Base-by-base conservation (phyloP, 2,797 vertebrate species). In the Salmo trutta region DNA sequence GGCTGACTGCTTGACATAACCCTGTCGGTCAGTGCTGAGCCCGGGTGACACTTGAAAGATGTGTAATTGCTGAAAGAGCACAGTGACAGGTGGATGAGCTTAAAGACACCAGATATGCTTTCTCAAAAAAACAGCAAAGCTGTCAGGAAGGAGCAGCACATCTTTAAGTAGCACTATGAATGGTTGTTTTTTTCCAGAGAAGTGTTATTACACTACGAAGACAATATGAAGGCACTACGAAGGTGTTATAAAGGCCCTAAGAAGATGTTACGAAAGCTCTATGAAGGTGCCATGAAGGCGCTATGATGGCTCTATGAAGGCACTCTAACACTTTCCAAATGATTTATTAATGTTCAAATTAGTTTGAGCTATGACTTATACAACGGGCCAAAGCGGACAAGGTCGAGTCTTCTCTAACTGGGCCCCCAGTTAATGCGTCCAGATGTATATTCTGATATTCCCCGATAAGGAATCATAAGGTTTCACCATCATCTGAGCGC, bases 1-100 rank as follows among this genome's bases (percentile, higher is more conserved):
- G 93, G 91, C 93, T 94, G 89, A 94, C 91, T 94, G 92, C 91
- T 91, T 89, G 91, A 94, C 93, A 92, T 93, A 94, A 92, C 91
- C 92, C 93, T 71, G 21, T 51, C 70, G 47, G 70, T 71, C 51
- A 91, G 90, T 41, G 29, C 31, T 91, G 85, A 90, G 92, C 88
- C 88, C 6, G 89, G 92, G 91, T 93, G 94, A 94, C 94, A 93
- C 91, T 92, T 95, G 94, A 95, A 93, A 94, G 92, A 93, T 92
- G 90, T 91, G 92, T 94, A 95, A 95, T 95, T 94, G 94, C 92
- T 90, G 85, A 83, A 90, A 91, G 91, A 91, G 89, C 85, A 87
- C 88, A 72, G 88, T 91, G 93, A 94, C 91, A 92, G 93, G 92
- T 92, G 90, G 90, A 93, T 91, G 90, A 91, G 91, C 87, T 91